Base-by-base conservation (phyloP, 1,140 invertebrate species). In the Drosophila ficusphila region DNA sequence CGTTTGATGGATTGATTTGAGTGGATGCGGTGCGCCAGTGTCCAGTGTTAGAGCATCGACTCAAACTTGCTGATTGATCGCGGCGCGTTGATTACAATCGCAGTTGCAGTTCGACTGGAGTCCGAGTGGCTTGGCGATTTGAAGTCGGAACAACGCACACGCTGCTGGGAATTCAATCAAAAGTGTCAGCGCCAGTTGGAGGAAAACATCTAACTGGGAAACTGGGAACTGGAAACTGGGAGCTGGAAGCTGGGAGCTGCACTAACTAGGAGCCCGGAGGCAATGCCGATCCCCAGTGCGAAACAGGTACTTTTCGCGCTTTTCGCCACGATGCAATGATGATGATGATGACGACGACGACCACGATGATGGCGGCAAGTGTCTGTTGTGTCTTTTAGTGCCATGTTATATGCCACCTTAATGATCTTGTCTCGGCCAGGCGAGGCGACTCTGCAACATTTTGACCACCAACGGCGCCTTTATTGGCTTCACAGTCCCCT, bases 341-440 rank as follows among this genome's bases (percentile, higher is more conserved):
- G 48, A 54, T 48, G 57, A 73, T 34, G 57, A 48, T 34, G 29
- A 52, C 21, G 33, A 62, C 19, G 9, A 19, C 44, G 21, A 62
- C 27, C 18, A 38, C 21, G 41, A 19, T 18, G 67, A 72, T 61
- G 69, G 64, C 70, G 77, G 77, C 82, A 88, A 88, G 78, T 88
- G 83, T 88, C 78, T 88, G 81, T 85, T 73, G 58, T 85, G 82
- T 88, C 82, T 88, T 73, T 88, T 88, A 88, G 86, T 89, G 79
- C 82, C 88, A 90, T 90, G 79, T 90, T 82, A 83, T 90, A 88
- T 90, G 88, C 88, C 88, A 90, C 88, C 83, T 90, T 90, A 90
- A 90, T 90, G 88, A 90, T 90, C 88, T 90, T 90, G 88, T 90
- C 89, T 89, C 77, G 83, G 68, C 76, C 83, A 77, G 83, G 68